Base-by-base conservation (phyloP, 2,797 vertebrate genomes). In the Psittacula derbiana region DNA sequence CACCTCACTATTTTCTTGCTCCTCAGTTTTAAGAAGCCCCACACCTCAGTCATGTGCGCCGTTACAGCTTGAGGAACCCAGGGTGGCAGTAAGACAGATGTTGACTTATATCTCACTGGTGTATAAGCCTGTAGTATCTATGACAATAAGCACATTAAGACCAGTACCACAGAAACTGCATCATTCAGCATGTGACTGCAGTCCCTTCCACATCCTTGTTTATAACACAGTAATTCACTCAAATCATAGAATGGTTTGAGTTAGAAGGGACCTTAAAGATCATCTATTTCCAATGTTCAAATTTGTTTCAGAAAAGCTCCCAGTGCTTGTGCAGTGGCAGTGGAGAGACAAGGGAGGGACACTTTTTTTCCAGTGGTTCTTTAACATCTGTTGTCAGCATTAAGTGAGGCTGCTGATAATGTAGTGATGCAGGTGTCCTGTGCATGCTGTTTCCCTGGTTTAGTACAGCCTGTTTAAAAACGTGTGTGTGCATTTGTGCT, bases 401-500 rank as follows among this genome's bases (percentile, higher is more conserved):
- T 33, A 71, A 50, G 47, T 2, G 41, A 28, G 46, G 80, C 46
- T 81, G 55, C 79, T 2, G 11, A 47, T 19, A 69, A 36, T 1
- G 5, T 49, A 72, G 55, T 0, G 8, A 38, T 28, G 40, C 47
- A 61, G 27, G 2, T 28, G 41, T 33, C 11, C 46, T 30, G 25
- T 46, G 36, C 49, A 12, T 25, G 55, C 20, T 0, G 1, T n/a
- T 46, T 23, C 57, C 41, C 53, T 57, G 57, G 49, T 60, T 52
- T 47, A 86, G 27, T 36, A 44, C 24, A 75, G 36, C 19, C 53
- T 67, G 31, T 57, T 74, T 40, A 76, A 78, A 76, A 78, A 71
- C 10, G 71, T 0, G 0, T n/a, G 28, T 0, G 1, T 8, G 17
- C 8, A 28, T 31, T n/a, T 1, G 2, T 28, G 41, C 33, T 2